Evolutionary conservation across 2,113 vertebrate species (phyloP).

Genomic region (Camelus bactrianus): DNA sequence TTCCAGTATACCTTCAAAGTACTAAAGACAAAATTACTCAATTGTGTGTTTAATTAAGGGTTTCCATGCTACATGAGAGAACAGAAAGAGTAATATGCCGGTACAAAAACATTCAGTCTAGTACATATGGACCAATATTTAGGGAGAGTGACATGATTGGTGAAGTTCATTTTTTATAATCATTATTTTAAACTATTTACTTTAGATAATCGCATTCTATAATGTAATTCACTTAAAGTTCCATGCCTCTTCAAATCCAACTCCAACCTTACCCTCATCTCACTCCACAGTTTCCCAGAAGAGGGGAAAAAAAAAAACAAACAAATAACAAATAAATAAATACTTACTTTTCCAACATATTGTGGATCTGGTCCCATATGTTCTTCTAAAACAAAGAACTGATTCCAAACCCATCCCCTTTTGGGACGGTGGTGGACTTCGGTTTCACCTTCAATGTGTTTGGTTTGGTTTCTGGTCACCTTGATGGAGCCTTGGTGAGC

Average conservation of each 20-base stretch:
- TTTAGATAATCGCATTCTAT: background rate
- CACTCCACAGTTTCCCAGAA: background rate
- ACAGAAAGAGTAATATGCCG: background rate
- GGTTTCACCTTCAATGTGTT: slow-evolving; percentile 92
- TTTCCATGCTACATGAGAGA: background rate
- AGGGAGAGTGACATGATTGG: background rate
- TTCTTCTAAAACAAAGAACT: slow-evolving; percentile 99
- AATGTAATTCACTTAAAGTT: background rate
- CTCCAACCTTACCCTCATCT: background rate
- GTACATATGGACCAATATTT: background rate
- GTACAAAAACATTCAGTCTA: background rate
- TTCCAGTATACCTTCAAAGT: background rate
- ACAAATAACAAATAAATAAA: background rate
- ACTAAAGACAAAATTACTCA: background rate
- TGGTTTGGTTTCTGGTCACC: slow-evolving; percentile 94
- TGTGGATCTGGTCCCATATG: slow-evolving; percentile 98
- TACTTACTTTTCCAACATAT: slow-evolving; percentile 97
- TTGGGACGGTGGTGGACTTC: slow-evolving; percentile 99
- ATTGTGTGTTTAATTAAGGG: background rate
- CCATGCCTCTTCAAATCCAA: background rate
- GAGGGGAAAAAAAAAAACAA: background rate
- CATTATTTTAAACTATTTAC: background rate
- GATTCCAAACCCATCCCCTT: slow-evolving; percentile 99
- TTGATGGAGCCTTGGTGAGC: slow-evolving; percentile 88
- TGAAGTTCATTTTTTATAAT: background rate